Conservation (phyloP, 2,797 vertebrate genomes). For the Helicolenus hilgendorfi region DNA sequence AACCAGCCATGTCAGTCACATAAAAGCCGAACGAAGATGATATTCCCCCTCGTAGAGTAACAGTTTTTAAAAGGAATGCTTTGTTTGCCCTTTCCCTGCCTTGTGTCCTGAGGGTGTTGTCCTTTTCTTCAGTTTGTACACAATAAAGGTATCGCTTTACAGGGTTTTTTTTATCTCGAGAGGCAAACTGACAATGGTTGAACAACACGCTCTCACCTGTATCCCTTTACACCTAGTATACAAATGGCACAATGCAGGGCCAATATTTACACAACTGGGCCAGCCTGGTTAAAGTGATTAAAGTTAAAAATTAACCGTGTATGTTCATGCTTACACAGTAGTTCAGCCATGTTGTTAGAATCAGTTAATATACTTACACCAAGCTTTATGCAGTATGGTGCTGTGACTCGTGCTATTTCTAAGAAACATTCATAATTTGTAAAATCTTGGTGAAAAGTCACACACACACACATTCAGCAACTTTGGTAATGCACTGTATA, state of each 20-base stretch:
- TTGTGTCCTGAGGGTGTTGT: conserved; percentile 24
- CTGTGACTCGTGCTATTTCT: neutral
- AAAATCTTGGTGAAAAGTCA: neutral
- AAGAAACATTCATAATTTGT: neutral
- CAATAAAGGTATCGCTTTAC: conserved; percentile 40
- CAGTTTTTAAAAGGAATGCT: neutral
- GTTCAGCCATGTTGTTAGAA: neutral
- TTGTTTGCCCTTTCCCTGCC: neutral
- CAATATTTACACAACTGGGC: conserved; percentile 63
- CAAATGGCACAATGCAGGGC: conserved; percentile 39
- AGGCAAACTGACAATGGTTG: conserved; percentile 34
- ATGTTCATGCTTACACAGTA: neutral
- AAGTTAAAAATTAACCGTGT: conserved; percentile 57
- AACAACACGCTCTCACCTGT: conserved; percentile 56
- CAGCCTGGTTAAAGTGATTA: neutral
- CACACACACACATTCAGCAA: neutral
- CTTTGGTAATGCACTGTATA: neutral
- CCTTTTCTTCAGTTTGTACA: conserved; percentile 11
- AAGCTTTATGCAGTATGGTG: neutral
- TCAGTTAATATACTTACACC: neutral
- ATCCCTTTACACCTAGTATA: conserved; percentile 62
- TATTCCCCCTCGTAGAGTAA: neutral
- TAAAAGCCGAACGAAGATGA: conserved; percentile 16
- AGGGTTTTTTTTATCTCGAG: conserved; percentile 9
- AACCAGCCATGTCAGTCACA: neutral